Evolutionary conservation across 2,888 invertebrate genomes (phyloP).

Genomic region (Acrobeloides nanus): DNA sequence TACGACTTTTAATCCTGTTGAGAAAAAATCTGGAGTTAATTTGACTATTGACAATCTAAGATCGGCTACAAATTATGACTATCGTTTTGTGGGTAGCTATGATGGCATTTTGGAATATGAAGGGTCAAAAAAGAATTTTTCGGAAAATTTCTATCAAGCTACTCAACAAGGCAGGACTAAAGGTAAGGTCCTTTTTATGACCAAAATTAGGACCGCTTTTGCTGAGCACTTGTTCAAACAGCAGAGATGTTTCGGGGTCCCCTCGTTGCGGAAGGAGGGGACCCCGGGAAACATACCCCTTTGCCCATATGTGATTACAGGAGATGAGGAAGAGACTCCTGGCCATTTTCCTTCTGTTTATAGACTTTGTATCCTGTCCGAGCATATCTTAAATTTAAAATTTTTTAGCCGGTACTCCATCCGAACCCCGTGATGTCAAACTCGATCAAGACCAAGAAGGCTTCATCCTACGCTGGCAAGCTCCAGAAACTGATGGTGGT

Average conservation of each 20-base stretch:
- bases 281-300: too few species aligned
- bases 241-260: too few species aligned
- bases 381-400: background rate
- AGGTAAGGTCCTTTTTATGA: constrained; percentile 19
- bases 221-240: too few species aligned
- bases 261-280: too few species aligned
- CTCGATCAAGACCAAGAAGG: constrained; percentile 35
- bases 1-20: constrained; percentile 37
- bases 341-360: too few species aligned
- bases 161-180: constrained; percentile 46
- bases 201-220: too few species aligned
- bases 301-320: too few species aligned
- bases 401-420: constrained; percentile 47
- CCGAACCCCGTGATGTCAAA: constrained; percentile 38
- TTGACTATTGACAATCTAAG: constrained; percentile 25
- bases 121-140: constrained; percentile 16
- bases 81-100: constrained; percentile 47
- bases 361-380: too few species aligned
- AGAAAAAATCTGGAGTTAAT: constrained; percentile 12
- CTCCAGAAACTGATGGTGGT: constrained; percentile 46
- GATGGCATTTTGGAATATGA: constrained; percentile 23
- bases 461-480: constrained; percentile 47
- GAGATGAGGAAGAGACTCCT: too few species aligned
- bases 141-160: constrained; percentile 42
- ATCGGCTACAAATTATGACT: constrained; percentile 50